A percentile compares a stretch with the other conserved stretches of the same genome.
These are phyloP conservation scores for Heliothis virescens DNA, from an alignment of 1,140 invertebrate species.

Conservation along the genomic window DNA sequence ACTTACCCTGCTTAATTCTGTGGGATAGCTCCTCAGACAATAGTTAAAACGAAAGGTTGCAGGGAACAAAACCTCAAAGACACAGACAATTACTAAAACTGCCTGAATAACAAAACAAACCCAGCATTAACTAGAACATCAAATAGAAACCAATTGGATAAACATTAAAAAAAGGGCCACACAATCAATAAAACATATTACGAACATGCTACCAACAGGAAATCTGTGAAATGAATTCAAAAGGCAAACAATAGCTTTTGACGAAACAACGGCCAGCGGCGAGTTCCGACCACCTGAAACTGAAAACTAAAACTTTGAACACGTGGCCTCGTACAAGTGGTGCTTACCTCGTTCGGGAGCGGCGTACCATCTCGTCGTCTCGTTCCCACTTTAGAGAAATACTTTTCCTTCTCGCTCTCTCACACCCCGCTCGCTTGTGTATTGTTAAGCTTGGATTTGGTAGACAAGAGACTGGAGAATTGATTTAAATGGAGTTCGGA, in stretches of 20 bases:
- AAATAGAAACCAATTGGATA: slow-evolving; percentile 37
- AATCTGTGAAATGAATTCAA: slow-evolving; percentile 38
- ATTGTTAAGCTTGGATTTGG: slow-evolving; percentile 52
- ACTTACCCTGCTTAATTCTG: too few species aligned
- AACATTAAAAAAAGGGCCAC: slow-evolving; percentile 27
- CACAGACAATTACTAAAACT: background rate
- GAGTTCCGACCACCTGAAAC: slow-evolving; percentile 62
- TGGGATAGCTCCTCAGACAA: background rate
- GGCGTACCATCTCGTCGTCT: slow-evolving; percentile 75
- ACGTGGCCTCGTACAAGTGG: slow-evolving; percentile 75
- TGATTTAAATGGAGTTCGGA: slow-evolving; percentile 24
- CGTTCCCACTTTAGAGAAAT: slow-evolving; percentile 82
- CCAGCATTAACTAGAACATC: slow-evolving; percentile 6
- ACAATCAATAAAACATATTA: slow-evolving; percentile 38
- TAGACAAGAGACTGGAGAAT: slow-evolving; percentile 38
- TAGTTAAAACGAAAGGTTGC: background rate
- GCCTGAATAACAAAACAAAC: slow-evolving; percentile 4
- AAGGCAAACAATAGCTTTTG: slow-evolving; percentile 41
- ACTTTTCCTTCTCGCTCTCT: slow-evolving; percentile 80
- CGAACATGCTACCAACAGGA: slow-evolving; percentile 12
- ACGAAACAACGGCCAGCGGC: slow-evolving; percentile 43
- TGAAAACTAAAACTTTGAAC: slow-evolving; percentile 72
- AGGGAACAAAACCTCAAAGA: background rate
- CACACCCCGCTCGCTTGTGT: slow-evolving; percentile 70
- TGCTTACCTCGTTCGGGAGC: slow-evolving; percentile 80